Conservation (phyloP, 2,888 invertebrate species). For the Drosophila mimetica region DNA sequence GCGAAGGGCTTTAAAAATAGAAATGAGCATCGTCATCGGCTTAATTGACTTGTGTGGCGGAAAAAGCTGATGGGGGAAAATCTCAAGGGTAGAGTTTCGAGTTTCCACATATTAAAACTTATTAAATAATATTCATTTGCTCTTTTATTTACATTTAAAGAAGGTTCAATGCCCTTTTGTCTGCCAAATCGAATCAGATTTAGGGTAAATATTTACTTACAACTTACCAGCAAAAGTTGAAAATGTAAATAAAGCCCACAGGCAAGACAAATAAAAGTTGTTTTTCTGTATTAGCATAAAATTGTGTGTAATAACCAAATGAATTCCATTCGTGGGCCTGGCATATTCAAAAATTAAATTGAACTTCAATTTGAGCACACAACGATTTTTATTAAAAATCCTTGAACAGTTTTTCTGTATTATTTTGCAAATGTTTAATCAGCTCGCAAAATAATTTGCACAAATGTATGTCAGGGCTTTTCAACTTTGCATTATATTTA, state of each 20-base stretch:
- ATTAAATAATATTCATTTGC: neutral
- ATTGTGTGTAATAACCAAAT: conserved; percentile 42
- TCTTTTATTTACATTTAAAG: neutral
- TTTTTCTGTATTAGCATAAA: conserved; percentile 55
- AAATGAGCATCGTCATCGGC: conserved; percentile 18
- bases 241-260: conserved; percentile 25
- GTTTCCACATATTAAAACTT: neutral
- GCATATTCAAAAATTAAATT: conserved; percentile 13
- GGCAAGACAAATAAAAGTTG: conserved; percentile 33
- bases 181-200: conserved; percentile 25
- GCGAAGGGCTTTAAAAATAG: conserved; percentile 30
- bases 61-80: neutral
- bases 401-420: conserved; percentile 14
- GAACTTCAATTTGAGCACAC: conserved; percentile 6
- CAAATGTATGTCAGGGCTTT: conserved; percentile 33
- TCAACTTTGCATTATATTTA: conserved; percentile 17
- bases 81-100: neutral
- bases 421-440: conserved; percentile 29
- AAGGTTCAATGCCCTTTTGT: conserved; percentile 29
- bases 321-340: conserved; percentile 2
- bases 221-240: conserved; percentile 33
- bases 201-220: conserved; percentile 57
- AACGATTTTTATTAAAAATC: conserved; percentile 21
- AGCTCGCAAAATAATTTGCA: conserved; percentile 13
- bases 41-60: conserved; percentile 22